Evolutionary conservation across 2,888 invertebrate genomes (phyloP).

Genomic region (Lithophane socia): DNA sequence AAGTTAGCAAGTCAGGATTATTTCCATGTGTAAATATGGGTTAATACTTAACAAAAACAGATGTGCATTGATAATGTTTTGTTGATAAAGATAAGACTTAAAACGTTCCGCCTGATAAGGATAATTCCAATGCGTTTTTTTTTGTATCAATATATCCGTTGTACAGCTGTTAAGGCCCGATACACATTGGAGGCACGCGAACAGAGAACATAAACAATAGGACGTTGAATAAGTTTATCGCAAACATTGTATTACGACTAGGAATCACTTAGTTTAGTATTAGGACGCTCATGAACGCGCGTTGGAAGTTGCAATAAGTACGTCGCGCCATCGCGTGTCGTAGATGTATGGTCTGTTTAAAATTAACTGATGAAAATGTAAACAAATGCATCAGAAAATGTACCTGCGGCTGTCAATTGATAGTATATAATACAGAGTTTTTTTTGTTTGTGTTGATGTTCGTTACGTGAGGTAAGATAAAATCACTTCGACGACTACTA

Average conservation of each 20-base stretch:
- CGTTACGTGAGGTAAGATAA: no score
- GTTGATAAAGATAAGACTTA: slow-evolving; percentile 15
- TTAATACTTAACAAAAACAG: background rate
- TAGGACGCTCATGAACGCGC: background rate
- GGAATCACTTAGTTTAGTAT: background rate
- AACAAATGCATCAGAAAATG: background rate
- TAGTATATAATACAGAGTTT: no score
- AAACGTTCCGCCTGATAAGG: slow-evolving; percentile 14
- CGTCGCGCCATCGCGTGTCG: background rate
- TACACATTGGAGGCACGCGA: background rate
- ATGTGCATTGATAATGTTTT: slow-evolving; percentile 17
- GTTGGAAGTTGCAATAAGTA: background rate
- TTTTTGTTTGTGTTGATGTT: no score
- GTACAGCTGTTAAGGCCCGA: background rate
- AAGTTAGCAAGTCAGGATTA: no score
- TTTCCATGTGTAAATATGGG: background rate
- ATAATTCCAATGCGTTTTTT: slow-evolving; percentile 5
- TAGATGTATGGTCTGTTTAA: background rate
- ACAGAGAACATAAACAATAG: background rate
- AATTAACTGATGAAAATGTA: background rate
- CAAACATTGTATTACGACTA: background rate
- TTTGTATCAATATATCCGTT: background rate
- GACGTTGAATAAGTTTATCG: background rate
- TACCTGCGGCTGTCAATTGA: background rate
- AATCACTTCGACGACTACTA: no score